Evolutionary conservation across 2,113 vertebrate genomes (phyloP).

Genomic region (Astatotilapia flaviijosephi): DNA sequence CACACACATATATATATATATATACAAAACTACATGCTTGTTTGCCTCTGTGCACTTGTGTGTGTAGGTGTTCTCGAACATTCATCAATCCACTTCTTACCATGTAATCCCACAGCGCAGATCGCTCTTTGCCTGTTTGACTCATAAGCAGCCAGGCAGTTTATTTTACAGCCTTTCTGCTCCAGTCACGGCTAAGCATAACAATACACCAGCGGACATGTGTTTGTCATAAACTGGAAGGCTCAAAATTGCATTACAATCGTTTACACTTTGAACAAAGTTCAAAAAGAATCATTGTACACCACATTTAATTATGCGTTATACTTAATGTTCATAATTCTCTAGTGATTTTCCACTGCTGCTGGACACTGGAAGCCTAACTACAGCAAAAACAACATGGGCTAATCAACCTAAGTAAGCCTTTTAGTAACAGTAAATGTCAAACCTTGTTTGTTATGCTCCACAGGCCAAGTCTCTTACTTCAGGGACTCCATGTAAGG

Average conservation of each 20-base stretch:
- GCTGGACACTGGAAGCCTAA: conserved; percentile 24
- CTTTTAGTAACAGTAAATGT: conserved; percentile 41
- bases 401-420: conserved; percentile 41
- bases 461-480: conserved; percentile 24
- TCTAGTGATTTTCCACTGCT: conserved; percentile 50
- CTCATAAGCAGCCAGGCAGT: conserved; percentile 14
- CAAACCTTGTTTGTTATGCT: conserved; percentile 47
- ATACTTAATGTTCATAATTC: conserved; percentile 32
- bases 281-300: conserved; percentile 39
- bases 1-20: no score
- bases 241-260: conserved; percentile 26
- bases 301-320: conserved; percentile 41
- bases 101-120: not conserved
- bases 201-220: conserved; percentile 46
- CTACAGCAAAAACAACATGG: conserved; percentile 28
- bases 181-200: conserved; percentile 28
- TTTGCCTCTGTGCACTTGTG: not conserved
- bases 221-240: conserved; percentile 57
- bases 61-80: not conserved
- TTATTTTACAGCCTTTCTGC: conserved; percentile 33
- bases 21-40: not conserved
- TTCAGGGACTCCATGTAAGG: conserved; percentile 36
- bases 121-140: not conserved
- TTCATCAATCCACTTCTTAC: conserved; percentile 9
- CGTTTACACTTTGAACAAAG: conserved; percentile 44